Evolutionary conservation across 2,797 vertebrate species (phyloP).

Genomic region (Myotis pilosus): DNA sequence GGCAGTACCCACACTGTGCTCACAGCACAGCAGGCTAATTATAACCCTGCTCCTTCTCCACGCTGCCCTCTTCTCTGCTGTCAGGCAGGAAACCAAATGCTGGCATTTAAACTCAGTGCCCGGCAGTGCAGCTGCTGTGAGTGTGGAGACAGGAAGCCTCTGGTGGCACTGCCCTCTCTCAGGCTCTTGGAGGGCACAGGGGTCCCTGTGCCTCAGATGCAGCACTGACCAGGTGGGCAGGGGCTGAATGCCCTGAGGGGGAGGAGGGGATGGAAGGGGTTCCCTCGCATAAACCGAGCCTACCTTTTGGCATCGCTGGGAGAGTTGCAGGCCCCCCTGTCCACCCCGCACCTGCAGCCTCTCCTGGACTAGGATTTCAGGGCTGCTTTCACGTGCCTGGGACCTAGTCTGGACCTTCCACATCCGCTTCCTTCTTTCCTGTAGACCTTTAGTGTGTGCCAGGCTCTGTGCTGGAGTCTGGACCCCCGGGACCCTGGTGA

Average conservation of each 20-base stretch:
- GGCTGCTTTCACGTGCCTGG: neutral
- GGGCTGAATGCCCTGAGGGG: neutral
- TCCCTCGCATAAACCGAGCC: neutral
- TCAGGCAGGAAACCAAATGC: constrained; percentile 54
- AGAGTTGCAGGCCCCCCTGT: neutral
- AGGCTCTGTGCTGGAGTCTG: neutral
- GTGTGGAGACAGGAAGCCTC: neutral
- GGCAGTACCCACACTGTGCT: too few species aligned
- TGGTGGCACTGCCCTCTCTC: neutral
- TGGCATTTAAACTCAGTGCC: constrained; percentile 62
- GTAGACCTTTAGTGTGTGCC: neutral
- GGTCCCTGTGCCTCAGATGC: too few species aligned
- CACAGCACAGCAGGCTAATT: neutral
- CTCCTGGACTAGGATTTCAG: neutral
- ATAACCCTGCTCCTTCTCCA: neutral
- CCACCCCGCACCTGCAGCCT: neutral
- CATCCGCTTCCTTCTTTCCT: neutral
- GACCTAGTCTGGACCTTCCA: neutral
- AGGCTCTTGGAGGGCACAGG: neutral
- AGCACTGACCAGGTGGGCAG: neutral
- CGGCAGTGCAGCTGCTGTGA: constrained; percentile 59
- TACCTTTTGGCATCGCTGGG: neutral
- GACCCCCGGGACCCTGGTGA: neutral
- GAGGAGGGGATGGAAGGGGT: neutral
- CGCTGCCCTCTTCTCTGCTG: neutral